Conservation (phyloP, 2,888 invertebrate genomes). For the Ophion slaviceki region DNA sequence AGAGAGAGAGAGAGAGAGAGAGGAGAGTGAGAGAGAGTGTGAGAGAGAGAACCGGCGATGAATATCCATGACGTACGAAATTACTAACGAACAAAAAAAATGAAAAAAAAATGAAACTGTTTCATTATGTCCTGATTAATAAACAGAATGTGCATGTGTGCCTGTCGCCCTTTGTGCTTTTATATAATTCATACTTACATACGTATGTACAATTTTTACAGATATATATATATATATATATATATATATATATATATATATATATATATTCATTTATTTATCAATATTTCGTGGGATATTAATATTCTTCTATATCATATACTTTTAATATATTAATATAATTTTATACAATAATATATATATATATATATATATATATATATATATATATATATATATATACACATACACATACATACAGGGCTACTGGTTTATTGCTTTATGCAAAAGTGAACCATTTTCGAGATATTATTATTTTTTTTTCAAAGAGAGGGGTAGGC, state of each 20-base stretch:
- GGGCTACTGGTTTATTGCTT: too few relatives aligned
- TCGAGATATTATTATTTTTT: too few relatives aligned
- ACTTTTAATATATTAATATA: too few relatives aligned
- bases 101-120: constrained; percentile 76
- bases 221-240: constrained; percentile 10
- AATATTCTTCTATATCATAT: too few relatives aligned
- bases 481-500: too few relatives aligned
- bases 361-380: constrained; percentile 10
- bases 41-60: constrained; percentile 46
- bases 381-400: not conserved
- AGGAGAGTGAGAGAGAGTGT: constrained; percentile 27
- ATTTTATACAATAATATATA: too few relatives aligned
- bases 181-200: constrained; percentile 52
- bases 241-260: not conserved
- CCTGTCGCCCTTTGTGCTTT: constrained; percentile 80
- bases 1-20: constrained; percentile 27
- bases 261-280: too few relatives aligned
- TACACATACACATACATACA: too few relatives aligned
- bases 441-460: too few relatives aligned
- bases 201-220: constrained; percentile 15
- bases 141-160: constrained; percentile 83
- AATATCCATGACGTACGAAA: constrained; percentile 66
- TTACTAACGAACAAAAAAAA: constrained; percentile 65
- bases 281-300: too few relatives aligned
- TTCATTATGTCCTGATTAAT: constrained; percentile 83